These are phyloP conservation scores for Drosophila neutralis DNA, from an alignment of 2,888 invertebrate species.

Conservation along the genomic window DNA sequence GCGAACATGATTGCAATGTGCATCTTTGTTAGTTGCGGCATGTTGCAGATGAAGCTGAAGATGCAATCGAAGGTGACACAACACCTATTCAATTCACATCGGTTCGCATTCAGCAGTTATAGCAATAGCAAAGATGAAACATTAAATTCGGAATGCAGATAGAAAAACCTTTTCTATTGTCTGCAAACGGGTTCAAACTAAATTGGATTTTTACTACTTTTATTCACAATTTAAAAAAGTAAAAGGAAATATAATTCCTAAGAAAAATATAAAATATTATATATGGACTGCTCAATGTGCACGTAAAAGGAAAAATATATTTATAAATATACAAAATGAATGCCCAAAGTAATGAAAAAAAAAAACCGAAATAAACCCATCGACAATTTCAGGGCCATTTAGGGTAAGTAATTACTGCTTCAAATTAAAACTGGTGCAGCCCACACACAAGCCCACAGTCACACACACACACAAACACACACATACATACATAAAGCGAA, in stretches of 20 bases:
- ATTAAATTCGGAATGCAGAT: background rate
- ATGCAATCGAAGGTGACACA: constrained; percentile 25
- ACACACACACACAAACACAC: constrained; percentile 7
- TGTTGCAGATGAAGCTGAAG: constrained; percentile 17
- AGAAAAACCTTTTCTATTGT: background rate
- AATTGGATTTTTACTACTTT: background rate
- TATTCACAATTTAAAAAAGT: background rate
- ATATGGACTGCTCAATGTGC: background rate
- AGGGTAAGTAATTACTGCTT: constrained; percentile 59
- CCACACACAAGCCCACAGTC: constrained; percentile 23
- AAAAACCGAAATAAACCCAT: constrained; percentile 31
- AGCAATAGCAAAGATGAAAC: background rate
- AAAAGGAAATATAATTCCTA: background rate
- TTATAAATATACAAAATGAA: background rate
- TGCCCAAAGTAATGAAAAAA: constrained; percentile 22
- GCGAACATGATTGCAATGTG: constrained; percentile 10
- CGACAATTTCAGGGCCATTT: constrained; percentile 57
- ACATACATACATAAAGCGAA: constrained; percentile 10
- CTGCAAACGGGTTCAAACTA: background rate
- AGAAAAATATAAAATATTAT: constrained; percentile 4
- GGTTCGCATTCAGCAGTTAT: background rate
- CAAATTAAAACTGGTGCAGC: constrained; percentile 65
- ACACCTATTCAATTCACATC: constrained; percentile 1
- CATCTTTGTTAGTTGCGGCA: constrained; percentile 1
- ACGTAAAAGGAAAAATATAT: constrained; percentile 12